phyloP scores from a whole-genome alignment of 1,140 invertebrate genomes.

The Melipona quadrifasciata region DNA sequence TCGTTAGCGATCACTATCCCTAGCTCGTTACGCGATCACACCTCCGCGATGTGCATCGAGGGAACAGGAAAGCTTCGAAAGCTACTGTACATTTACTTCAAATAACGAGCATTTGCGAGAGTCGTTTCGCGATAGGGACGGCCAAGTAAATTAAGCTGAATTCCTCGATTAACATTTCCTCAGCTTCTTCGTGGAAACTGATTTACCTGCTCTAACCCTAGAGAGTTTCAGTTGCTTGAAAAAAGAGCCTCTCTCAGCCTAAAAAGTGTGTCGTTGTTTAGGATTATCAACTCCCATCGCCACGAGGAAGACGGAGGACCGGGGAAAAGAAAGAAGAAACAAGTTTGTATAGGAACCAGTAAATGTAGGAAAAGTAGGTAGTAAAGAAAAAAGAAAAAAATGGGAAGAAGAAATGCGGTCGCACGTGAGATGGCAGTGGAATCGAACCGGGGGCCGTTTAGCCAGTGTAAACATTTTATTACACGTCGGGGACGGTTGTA shows the following conservation, averaged over 20 bases:
- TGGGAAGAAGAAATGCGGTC: background rate
- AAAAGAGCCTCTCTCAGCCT: background rate
- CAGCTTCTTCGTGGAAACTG: no score
- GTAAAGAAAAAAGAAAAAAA: background rate
- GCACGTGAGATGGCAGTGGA: background rate
- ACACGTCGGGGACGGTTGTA: constrained; percentile 12
- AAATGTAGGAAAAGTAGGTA: background rate
- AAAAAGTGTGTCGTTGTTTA: background rate
- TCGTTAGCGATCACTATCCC: constrained; percentile 1
- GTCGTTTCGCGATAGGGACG: background rate
- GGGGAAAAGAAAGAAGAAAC: background rate
- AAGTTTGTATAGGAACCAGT: no score
- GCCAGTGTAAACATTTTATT: constrained; percentile 47
- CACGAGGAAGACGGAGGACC: no score
- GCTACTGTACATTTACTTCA: background rate
- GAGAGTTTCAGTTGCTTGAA: background rate
- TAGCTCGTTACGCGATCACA: no score
- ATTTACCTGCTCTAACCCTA: background rate
- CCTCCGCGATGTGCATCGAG: background rate
- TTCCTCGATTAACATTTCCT: no score
- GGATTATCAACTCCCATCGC: background rate
- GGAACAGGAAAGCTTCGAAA: background rate
- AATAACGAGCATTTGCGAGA: background rate
- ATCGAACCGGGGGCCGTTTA: constrained; percentile 9
- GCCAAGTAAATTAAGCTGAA: background rate